phyloP scores from a whole-genome alignment of 2,797 vertebrate genomes.

The Otus scops region DNA sequence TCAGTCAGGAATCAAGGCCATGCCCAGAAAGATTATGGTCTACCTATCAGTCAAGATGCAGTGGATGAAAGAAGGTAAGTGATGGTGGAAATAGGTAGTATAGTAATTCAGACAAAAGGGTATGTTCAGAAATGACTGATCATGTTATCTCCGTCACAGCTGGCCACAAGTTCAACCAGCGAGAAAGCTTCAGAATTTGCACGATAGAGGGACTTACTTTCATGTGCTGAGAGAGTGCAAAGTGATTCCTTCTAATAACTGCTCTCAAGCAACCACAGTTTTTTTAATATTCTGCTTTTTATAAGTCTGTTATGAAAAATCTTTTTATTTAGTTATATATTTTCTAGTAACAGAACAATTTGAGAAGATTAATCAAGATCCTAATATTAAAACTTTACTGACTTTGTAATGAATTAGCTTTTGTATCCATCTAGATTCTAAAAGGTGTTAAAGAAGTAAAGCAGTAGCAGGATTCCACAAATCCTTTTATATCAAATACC shows the following conservation, averaged over 20 bases:
- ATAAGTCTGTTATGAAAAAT: not conserved
- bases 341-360: not conserved
- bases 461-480: not conserved
- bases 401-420: not conserved
- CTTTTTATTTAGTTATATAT: not conserved
- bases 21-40: not conserved
- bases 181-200: not conserved
- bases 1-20: not conserved
- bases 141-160: not conserved
- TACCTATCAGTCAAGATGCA: not conserved
- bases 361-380: not conserved
- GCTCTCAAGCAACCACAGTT: not conserved
- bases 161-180: not conserved
- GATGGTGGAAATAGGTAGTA: too few species aligned
- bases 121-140: not conserved
- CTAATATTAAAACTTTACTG: not conserved
- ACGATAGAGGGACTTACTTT: not conserved
- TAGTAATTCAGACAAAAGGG: not conserved
- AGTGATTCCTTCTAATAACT: not conserved
- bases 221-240: not conserved
- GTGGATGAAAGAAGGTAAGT: not conserved
- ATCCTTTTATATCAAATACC: not conserved
- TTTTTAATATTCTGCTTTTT: not conserved
- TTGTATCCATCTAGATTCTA: not conserved
- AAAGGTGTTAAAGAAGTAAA: slow-evolving; percentile 21